These are phyloP conservation scores for Rhinogobio ventralis DNA, from an alignment of 2,797 vertebrate species.

Conservation along the genomic window DNA sequence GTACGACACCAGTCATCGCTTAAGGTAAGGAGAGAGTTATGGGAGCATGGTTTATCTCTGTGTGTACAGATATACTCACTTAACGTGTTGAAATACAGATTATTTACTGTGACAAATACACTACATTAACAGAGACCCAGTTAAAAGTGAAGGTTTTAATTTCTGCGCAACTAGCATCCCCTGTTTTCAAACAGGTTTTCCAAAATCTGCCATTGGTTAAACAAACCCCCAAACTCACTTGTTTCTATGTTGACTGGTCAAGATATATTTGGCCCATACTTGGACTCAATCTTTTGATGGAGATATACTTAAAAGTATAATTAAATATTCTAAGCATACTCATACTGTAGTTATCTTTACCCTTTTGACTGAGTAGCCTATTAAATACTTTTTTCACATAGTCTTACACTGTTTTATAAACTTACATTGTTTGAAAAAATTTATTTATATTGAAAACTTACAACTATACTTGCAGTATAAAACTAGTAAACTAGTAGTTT, in stretches of 20 bases:
- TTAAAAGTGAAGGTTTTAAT: constrained; percentile 28
- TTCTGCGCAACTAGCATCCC: background rate
- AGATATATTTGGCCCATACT: too few species aligned
- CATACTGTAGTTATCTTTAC: too few species aligned
- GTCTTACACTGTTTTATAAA: too few species aligned
- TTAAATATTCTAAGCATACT: too few species aligned
- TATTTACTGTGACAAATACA: constrained; percentile 52
- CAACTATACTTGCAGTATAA: too few species aligned
- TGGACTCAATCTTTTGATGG: too few species aligned
- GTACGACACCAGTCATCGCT: constrained; percentile 79
- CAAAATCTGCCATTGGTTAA: background rate
- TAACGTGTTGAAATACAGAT: constrained; percentile 51
- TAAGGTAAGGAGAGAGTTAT: constrained; percentile 80
- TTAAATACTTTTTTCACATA: too few species aligned
- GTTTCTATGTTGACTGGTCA: background rate
- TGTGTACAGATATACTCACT: constrained; percentile 72
- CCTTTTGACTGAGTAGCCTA: too few species aligned
- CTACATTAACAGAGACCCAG: constrained; percentile 4
- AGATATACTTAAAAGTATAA: too few species aligned
- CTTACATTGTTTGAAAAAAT: too few species aligned
- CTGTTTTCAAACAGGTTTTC: background rate
- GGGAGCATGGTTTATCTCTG: constrained; percentile 73
- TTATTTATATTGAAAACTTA: too few species aligned
- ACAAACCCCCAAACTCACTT: background rate
- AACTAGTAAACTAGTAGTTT: too few species aligned